These are phyloP conservation scores for Sphaeramia orbicularis DNA, from an alignment of 2,797 vertebrate species.

Conservation along the genomic window DNA sequence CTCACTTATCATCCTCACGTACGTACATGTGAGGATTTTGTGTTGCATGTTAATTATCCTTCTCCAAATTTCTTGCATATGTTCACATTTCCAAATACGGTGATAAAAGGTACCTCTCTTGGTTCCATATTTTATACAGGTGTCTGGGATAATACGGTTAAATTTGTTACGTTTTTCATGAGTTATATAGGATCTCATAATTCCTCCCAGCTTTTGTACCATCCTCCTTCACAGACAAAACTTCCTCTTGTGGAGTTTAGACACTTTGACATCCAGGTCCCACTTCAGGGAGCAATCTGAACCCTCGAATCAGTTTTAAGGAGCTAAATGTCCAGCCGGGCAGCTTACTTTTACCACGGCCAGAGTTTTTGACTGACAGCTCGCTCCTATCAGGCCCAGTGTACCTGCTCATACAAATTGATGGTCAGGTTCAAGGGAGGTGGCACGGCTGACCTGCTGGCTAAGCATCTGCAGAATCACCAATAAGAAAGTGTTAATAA, in stretches of 20 bases:
- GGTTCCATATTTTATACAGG: no score
- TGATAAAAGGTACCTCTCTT: no score
- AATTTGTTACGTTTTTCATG: no score
- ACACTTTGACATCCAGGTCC: constrained; percentile 42
- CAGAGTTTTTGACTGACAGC: constrained; percentile 67
- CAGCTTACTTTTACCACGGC: neutral
- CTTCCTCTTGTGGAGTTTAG: constrained; percentile 22
- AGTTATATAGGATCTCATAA: no score
- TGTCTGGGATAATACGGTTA: no score
- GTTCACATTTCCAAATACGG: no score
- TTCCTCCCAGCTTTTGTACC: neutral
- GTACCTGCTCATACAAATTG: constrained; percentile 59
- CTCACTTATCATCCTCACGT: no score
- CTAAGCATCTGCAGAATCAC: constrained; percentile 69
- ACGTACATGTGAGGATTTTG: no score
- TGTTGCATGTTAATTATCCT: no score
- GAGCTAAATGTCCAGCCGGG: constrained; percentile 15
- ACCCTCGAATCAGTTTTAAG: constrained; percentile 34
- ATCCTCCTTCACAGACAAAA: constrained; percentile 22
- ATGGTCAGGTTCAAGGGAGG: constrained; percentile 62
- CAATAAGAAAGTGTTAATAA: constrained; percentile 71
- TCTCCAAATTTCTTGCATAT: no score
- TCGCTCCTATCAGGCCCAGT: neutral
- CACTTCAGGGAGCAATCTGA: constrained; percentile 53
- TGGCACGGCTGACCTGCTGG: constrained; percentile 69